Evolutionary conservation across 2,888 invertebrate species (phyloP).

Genomic region (Quadroppia sp.): DNA sequence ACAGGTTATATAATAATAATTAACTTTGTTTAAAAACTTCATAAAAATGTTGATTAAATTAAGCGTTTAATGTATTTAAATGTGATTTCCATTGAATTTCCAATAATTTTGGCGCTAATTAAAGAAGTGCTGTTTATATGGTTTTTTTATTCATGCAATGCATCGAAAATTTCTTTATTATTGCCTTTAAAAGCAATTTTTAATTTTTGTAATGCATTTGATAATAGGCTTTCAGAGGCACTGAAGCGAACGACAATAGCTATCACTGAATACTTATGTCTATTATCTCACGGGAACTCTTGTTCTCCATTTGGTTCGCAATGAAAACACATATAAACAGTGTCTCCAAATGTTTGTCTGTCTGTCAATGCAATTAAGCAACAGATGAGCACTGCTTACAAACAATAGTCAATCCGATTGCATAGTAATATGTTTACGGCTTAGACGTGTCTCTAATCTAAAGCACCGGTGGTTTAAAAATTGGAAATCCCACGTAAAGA

Average conservation of each 20-base stretch:
- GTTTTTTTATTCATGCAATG: not conserved
- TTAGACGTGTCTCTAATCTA: not conserved
- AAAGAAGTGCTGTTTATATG: not conserved
- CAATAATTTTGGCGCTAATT: constrained; percentile 9
- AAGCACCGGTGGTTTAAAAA: no score
- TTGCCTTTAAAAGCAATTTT: not conserved
- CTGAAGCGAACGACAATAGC: constrained; percentile 7
- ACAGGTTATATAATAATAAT: no score
- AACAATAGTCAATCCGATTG: constrained; percentile 1
- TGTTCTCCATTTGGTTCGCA: constrained; percentile 20
- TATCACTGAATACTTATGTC: not conserved
- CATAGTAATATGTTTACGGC: not conserved
- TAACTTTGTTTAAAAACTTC: no score
- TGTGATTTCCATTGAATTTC: not conserved
- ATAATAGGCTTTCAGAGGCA: constrained; percentile 4
- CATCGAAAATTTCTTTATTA: constrained; percentile 11
- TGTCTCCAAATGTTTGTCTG: not conserved
- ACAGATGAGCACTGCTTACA: not conserved
- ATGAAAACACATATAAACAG: constrained; percentile 8
- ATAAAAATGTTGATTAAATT: not conserved
- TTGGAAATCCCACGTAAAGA: no score
- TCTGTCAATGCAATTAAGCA: constrained; percentile 1
- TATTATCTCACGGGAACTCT: constrained; percentile 28
- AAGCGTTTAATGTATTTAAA: constrained; percentile 19
- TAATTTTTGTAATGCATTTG: constrained; percentile 3